Conservation (phyloP, 2,888 invertebrate species). For the Sceliomorpha sp. region DNA sequence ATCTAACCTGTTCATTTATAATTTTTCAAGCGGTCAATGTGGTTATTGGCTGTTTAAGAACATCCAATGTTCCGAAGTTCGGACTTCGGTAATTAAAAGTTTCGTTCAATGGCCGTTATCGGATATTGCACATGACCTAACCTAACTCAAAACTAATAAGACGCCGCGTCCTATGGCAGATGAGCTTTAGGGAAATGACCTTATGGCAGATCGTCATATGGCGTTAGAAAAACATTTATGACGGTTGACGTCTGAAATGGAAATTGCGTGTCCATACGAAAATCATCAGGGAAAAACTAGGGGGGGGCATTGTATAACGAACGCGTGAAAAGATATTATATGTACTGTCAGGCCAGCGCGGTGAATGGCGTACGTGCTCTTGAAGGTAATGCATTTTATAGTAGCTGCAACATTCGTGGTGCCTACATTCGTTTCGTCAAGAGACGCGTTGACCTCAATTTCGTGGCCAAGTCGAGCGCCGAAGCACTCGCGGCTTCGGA, state of each 20-base stretch:
- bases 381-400: slow-evolving; percentile 70
- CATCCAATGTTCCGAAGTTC: too few relatives aligned
- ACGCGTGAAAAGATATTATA: slow-evolving; percentile 55
- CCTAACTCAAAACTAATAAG: too few relatives aligned
- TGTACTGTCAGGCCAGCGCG: slow-evolving; percentile 41
- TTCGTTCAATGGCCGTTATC: too few relatives aligned
- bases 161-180: too few relatives aligned
- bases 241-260: slow-evolving; percentile 36
- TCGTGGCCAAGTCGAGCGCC: slow-evolving; percentile 41
- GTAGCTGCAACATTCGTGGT: slow-evolving; percentile 61
- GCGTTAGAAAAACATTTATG: slow-evolving; percentile 38
- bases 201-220: not conserved
- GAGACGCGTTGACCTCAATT: slow-evolving; percentile 56
- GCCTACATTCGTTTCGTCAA: slow-evolving; percentile 54
- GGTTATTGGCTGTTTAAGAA: too few relatives aligned
- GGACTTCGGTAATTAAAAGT: too few relatives aligned
- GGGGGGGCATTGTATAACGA: slow-evolving; percentile 50
- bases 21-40: too few relatives aligned
- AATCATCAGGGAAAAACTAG: slow-evolving; percentile 48
- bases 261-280: slow-evolving; percentile 37
- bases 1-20: too few relatives aligned
- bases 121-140: too few relatives aligned
- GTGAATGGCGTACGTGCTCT: slow-evolving; percentile 53
- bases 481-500: slow-evolving; percentile 41
- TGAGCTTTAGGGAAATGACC: too few relatives aligned